A percentile compares a stretch with the other conserved stretches of the same genome.
Evolutionary conservation across 2,113 vertebrate species (phyloP).

Genomic region (Pycnonotus jocosus): DNA sequence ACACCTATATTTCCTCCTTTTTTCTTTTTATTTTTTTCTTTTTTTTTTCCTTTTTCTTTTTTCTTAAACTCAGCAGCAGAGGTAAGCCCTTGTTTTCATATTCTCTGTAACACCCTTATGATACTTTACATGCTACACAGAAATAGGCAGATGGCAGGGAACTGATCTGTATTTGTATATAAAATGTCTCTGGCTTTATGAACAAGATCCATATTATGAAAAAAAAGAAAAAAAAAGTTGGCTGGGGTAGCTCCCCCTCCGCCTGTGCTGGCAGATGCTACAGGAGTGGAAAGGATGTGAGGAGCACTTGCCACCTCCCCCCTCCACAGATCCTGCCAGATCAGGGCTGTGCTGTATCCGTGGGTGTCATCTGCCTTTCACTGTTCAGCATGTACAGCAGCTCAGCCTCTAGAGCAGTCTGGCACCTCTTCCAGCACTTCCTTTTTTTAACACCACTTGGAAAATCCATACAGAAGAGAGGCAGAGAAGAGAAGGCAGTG

Average conservation of each 20-base stretch:
- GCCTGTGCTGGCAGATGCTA: background rate
- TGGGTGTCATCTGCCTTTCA: background rate
- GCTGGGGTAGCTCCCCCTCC: background rate
- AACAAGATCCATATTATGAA: background rate
- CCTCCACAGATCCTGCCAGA: background rate
- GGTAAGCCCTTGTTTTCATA: conserved; percentile 17
- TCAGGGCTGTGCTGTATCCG: background rate
- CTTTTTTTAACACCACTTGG: background rate
- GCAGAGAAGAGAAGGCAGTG: background rate
- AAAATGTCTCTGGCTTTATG: background rate
- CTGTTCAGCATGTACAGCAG: background rate
- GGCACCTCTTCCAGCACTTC: conserved; percentile 26
- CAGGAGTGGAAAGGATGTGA: background rate
- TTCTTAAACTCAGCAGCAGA: background rate
- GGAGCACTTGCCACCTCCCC: background rate
- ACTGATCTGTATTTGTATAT: conserved; percentile 2
- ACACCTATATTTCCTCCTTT: background rate
- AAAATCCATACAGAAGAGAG: background rate
- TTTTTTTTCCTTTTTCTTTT: background rate
- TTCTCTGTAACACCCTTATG: background rate
- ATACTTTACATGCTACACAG: background rate
- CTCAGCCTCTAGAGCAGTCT: conserved; percentile 36
- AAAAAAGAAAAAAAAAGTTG: background rate
- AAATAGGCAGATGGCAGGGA: conserved; percentile 30
- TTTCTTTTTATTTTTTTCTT: background rate